A percentile compares a stretch with the other conserved stretches of the same genome.
Evolutionary conservation across 1,140 invertebrate species (phyloP).

Genomic region (Plodia interpunctella): DNA sequence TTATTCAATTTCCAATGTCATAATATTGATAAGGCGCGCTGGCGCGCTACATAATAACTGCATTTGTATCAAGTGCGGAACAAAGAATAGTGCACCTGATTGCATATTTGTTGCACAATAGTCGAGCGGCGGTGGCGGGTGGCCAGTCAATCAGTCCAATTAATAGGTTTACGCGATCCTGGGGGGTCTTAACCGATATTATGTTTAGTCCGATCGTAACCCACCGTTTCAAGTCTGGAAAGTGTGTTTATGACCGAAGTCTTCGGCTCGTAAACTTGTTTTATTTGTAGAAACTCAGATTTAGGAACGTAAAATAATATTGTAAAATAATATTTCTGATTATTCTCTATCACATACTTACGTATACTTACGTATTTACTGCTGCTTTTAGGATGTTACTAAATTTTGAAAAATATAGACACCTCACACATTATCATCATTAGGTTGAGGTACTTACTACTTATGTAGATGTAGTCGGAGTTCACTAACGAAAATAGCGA

Average conservation of each 20-base stretch:
- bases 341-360: too few relatives aligned
- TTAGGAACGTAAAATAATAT: background rate
- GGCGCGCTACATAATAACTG: too few relatives aligned
- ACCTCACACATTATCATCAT: too few relatives aligned
- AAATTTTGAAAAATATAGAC: too few relatives aligned
- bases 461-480: too few relatives aligned
- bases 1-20: too few relatives aligned
- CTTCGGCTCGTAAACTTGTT: slow-evolving; percentile 24
- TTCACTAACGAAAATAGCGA: too few relatives aligned
- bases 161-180: slow-evolving; percentile 18
- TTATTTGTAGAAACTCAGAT: slow-evolving; percentile 14
- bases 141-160: slow-evolving; percentile 4
- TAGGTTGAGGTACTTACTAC: too few relatives aligned
- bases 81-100: slow-evolving; percentile 8
- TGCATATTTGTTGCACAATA: slow-evolving; percentile 9
- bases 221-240: slow-evolving; percentile 21
- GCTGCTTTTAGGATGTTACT: too few relatives aligned
- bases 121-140: background rate
- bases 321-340: too few relatives aligned
- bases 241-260: slow-evolving; percentile 33
- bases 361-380: too few relatives aligned
- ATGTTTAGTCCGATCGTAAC: slow-evolving; percentile 26
- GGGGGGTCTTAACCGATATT: slow-evolving; percentile 32
- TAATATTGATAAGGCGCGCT: too few relatives aligned
- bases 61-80: background rate